Conservation (phyloP, 2,797 vertebrate genomes). For the Myotis vivesi region DNA sequence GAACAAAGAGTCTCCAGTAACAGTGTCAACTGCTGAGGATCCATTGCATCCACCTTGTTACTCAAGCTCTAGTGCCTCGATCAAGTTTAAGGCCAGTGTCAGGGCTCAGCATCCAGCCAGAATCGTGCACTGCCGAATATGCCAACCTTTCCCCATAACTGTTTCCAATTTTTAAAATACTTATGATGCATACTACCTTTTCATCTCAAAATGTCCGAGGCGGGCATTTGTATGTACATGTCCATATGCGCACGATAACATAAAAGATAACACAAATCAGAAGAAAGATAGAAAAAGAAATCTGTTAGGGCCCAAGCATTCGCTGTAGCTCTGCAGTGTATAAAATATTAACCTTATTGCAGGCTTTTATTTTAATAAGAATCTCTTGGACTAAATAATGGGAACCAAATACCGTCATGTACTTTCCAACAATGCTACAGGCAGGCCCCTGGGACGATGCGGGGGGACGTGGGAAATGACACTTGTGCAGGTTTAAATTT, state of each 20-base stretch:
- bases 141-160: background rate
- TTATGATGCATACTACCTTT: background rate
- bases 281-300: slow-evolving; percentile 6
- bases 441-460: slow-evolving; percentile 81
- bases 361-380: slow-evolving; percentile 78
- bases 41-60: accelerated
- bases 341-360: slow-evolving; percentile 76
- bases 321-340: background rate
- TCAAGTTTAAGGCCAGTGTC: too few species aligned
- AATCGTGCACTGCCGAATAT: background rate
- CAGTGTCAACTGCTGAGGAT: accelerated
- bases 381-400: slow-evolving; percentile 77
- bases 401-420: slow-evolving; percentile 68
- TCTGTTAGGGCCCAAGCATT: background rate
- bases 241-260: background rate
- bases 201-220: background rate
- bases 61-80: accelerated
- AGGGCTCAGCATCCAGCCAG: background rate
- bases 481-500: slow-evolving; percentile 82
- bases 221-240: background rate
- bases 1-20: background rate
- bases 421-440: slow-evolving; percentile 80
- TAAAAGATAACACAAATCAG: slow-evolving; percentile 13
- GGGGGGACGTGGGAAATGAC: slow-evolving; percentile 79
- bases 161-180: background rate